Evolutionary conservation across 2,113 vertebrate species (phyloP).

Genomic region (Sisor rabdophorus): DNA sequence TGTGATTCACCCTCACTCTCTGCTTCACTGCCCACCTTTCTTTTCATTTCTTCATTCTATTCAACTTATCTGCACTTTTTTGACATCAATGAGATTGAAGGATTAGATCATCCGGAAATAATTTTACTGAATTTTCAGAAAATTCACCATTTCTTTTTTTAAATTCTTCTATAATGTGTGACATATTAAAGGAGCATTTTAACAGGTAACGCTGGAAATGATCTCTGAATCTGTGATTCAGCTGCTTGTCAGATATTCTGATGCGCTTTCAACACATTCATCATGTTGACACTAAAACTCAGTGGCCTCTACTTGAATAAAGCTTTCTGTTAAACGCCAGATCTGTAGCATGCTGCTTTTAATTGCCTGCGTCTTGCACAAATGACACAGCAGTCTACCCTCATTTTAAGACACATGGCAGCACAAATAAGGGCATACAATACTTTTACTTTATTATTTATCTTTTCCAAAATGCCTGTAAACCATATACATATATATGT

Average conservation of each 20-base stretch:
- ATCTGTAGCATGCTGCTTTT: constrained; percentile 12
- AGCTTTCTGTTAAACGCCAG: not conserved
- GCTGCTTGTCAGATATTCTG: constrained; percentile 1
- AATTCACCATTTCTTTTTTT: not conserved
- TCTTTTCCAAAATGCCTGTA: not conserved
- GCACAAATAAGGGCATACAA: not conserved
- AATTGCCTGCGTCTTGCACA: constrained; percentile 9
- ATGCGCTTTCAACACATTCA: constrained; percentile 31
- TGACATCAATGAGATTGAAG: not conserved
- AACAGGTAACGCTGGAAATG: not conserved
- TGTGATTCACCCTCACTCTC: constrained; percentile 30
- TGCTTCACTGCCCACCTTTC: constrained; percentile 20
- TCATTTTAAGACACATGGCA: constrained; percentile 16
- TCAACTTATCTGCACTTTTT: not conserved
- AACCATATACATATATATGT: too few species aligned
- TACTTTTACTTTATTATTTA: constrained; percentile 6
- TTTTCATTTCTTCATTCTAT: not conserved
- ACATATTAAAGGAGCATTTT: not conserved
- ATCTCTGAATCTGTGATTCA: constrained; percentile 1
- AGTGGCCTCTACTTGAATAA: constrained; percentile 27
- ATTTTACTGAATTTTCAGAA: too few species aligned
- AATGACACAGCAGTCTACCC: constrained; percentile 2
- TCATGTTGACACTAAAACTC: constrained; percentile 36
- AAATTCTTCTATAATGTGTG: not conserved
- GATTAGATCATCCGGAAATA: not conserved